Percentiles rank a stretch among this genome's conserved stretches.
These are phyloP conservation scores for Caenorhabditis doughertyi DNA, from an alignment of 2,888 invertebrate genomes.

Conservation along the genomic window DNA sequence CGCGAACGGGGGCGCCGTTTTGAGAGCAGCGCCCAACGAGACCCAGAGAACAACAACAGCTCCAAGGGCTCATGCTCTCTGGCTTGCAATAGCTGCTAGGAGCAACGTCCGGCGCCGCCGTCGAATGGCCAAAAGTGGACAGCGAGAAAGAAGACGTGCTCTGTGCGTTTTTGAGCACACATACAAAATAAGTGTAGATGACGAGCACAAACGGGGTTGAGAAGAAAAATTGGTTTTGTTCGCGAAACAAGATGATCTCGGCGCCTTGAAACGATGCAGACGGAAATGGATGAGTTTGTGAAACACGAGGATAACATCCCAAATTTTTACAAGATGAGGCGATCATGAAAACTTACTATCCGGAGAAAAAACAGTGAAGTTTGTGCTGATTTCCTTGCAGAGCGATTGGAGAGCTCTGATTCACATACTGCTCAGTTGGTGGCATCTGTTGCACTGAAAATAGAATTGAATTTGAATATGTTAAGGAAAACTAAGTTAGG, in stretches of 20 bases:
- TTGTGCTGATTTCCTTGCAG: slow-evolving; percentile 81
- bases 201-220: slow-evolving; percentile 23
- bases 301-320: not conserved
- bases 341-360: slow-evolving; percentile 83
- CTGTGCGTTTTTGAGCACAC: slow-evolving; percentile 10
- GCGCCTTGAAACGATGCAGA: not conserved
- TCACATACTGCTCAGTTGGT: slow-evolving; percentile 80
- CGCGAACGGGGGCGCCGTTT: slow-evolving; percentile 22
- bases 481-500: not conserved
- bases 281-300: not conserved
- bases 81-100: slow-evolving; percentile 49
- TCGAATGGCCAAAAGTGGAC: slow-evolving; percentile 41
- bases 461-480: slow-evolving; percentile 7
- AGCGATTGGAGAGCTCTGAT: slow-evolving; percentile 82
- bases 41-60: slow-evolving; percentile 48
- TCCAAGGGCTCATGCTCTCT: slow-evolving; percentile 55
- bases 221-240: slow-evolving; percentile 54
- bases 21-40: slow-evolving; percentile 10
- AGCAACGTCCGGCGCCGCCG: slow-evolving; percentile 29
- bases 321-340: not conserved
- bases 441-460: slow-evolving; percentile 70
- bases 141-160: slow-evolving; percentile 31
- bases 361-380: slow-evolving; percentile 85
- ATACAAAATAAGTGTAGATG: slow-evolving; percentile 37
- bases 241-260: slow-evolving; percentile 12